Evolutionary conservation across 2,888 invertebrate genomes (phyloP).

Genomic region (Aquatica leii): DNA sequence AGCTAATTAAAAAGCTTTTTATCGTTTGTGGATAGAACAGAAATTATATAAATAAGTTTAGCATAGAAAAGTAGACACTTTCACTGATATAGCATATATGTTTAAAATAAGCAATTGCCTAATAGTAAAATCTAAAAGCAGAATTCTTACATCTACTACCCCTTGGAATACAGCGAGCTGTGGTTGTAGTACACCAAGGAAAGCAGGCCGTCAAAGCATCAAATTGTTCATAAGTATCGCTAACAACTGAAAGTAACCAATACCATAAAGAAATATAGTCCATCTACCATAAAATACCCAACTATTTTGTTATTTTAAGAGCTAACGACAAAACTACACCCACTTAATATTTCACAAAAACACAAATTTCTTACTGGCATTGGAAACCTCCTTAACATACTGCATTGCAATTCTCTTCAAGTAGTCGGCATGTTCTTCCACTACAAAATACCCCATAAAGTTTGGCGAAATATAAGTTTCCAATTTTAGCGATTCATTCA

Average conservation of each 20-base stretch:
- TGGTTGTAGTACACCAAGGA: constrained; percentile 75
- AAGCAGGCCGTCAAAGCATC: constrained; percentile 80
- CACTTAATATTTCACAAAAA: constrained; percentile 21
- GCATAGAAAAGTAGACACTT: background rate
- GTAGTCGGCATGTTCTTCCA: constrained; percentile 82
- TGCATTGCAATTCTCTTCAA: constrained; percentile 80
- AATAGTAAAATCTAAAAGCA: constrained; percentile 20
- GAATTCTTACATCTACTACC: constrained; percentile 69
- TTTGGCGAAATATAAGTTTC: constrained; percentile 88
- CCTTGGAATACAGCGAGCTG: constrained; percentile 69
- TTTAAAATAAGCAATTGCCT: constrained; percentile 2
- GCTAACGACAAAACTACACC: constrained; percentile 20
- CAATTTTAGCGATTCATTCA: constrained; percentile 72
- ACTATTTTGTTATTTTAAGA: constrained; percentile 24
- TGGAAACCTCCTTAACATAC: constrained; percentile 82
- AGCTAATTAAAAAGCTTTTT: too few relatives aligned
- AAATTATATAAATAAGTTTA: background rate
- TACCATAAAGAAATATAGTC: constrained; percentile 45
- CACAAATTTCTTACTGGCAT: constrained; percentile 68
- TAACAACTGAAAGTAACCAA: constrained; percentile 68
- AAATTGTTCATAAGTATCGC: constrained; percentile 79
- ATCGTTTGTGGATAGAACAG: too few relatives aligned
- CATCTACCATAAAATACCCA: constrained; percentile 29
- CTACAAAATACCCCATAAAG: constrained; percentile 91
- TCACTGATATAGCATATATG: background rate